phyloP scores from a whole-genome alignment of 2,797 vertebrate species.

The Delichon dasypus region DNA sequence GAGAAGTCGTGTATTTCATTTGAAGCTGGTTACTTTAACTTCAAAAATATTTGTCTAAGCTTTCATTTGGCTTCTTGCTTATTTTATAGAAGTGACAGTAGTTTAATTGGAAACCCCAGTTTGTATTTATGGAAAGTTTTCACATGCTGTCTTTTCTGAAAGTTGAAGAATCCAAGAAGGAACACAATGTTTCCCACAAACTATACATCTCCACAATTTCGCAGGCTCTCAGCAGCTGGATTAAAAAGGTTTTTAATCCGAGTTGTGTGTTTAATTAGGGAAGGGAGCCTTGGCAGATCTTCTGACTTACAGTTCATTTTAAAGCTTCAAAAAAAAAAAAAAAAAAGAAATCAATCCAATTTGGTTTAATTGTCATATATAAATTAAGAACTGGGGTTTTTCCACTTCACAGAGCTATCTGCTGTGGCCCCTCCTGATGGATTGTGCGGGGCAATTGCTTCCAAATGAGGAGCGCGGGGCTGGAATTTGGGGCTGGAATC shows the following conservation, averaged over 20 bases:
- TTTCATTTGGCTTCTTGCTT: conserved; percentile 9
- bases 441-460: conserved; percentile 19
- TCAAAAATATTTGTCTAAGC: conserved; percentile 27
- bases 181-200: conserved; percentile 64
- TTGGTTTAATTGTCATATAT: conserved; percentile 44
- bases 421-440: conserved; percentile 3
- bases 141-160: conserved; percentile 41
- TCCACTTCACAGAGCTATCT: conserved; percentile 43
- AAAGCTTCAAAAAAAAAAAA: neutral
- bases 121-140: conserved; percentile 67
- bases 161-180: conserved; percentile 49
- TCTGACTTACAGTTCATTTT: conserved; percentile 50
- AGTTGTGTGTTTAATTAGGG: conserved; percentile 63
- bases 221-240: conserved; percentile 39
- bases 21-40: conserved; percentile 22
- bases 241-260: neutral
- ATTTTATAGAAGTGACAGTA: conserved; percentile 15
- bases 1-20: neutral
- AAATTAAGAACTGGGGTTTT: conserved; percentile 48
- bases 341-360: neutral
- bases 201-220: conserved; percentile 5
- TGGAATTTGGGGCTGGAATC: neutral
- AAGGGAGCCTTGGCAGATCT: conserved; percentile 57
- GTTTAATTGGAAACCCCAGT: conserved; percentile 52
- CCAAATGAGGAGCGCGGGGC: neutral